Evolutionary conservation across 2,888 invertebrate species (phyloP).

Genomic region (Ectemnius lituratus): DNA sequence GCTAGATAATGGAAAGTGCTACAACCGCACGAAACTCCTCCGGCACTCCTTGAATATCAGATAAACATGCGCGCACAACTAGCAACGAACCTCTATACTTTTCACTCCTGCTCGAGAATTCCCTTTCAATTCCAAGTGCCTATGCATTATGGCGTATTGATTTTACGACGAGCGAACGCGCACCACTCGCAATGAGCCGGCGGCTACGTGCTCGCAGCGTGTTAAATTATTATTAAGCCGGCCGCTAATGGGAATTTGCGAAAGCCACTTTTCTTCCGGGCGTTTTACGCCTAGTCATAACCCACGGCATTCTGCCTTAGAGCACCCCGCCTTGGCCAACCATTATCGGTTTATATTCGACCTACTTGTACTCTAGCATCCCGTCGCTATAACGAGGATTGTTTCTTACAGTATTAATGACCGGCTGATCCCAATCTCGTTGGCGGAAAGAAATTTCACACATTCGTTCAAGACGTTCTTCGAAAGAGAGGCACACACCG

Average conservation of each 20-base stretch:
- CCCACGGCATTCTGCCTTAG: constrained; percentile 31
- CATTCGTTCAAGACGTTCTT: constrained; percentile 49
- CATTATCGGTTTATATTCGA: constrained; percentile 56
- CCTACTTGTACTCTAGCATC: constrained; percentile 34
- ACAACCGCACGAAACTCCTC: constrained; percentile 10
- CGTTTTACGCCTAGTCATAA: constrained; percentile 45
- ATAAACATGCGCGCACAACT: too few relatives aligned
- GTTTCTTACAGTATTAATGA: constrained; percentile 39
- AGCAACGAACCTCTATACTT: too few relatives aligned
- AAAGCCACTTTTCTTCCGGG: constrained; percentile 32
- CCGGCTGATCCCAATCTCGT: constrained; percentile 23
- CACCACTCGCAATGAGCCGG: constrained; percentile 4
- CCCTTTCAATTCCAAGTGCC: too few relatives aligned
- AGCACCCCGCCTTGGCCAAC: constrained; percentile 24
- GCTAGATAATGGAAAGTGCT: constrained; percentile 37
- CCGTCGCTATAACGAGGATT: constrained; percentile 31
- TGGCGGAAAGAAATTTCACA: constrained; percentile 27
- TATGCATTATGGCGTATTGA: too few relatives aligned
- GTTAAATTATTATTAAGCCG: constrained; percentile 44
- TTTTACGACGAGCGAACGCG: too few relatives aligned
- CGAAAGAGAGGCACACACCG: constrained; percentile 27
- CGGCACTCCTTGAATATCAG: too few relatives aligned
- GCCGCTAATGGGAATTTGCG: constrained; percentile 45
- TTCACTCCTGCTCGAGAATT: too few relatives aligned
- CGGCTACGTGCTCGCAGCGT: background rate